phyloP scores from a whole-genome alignment of 2,797 vertebrate genomes.

The Propithecus perrieri region DNA sequence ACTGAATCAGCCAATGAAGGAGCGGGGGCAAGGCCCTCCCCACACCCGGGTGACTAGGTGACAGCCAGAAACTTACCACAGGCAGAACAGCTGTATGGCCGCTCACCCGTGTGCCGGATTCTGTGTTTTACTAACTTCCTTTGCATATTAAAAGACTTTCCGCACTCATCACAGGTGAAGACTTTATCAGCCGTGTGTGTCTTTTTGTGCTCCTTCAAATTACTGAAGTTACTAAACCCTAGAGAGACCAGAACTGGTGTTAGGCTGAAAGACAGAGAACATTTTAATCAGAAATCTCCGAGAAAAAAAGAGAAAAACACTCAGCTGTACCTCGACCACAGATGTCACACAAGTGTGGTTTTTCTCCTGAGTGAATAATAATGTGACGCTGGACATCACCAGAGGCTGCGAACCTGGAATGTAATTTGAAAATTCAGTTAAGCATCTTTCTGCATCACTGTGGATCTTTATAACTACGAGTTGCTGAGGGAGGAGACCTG shows the following conservation, averaged over 20 bases:
- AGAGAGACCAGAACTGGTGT: neutral
- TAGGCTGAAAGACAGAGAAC: neutral
- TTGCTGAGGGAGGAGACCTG: accelerated
- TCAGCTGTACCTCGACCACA: constrained; percentile 94
- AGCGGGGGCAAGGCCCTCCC: accelerated
- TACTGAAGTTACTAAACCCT: constrained; percentile 99
- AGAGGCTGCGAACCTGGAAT: constrained; percentile 94
- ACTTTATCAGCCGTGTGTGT: constrained; percentile 94
- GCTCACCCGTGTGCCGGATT: constrained; percentile 93
- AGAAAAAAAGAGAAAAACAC: neutral
- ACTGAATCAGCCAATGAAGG: accelerated
- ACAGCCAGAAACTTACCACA: constrained; percentile 88
- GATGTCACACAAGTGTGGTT: constrained; percentile 97
- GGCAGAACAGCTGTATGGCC: constrained; percentile 94
- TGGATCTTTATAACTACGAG: neutral
- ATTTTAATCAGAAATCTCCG: accelerated
- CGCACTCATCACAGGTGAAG: constrained; percentile 97
- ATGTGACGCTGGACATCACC: constrained; percentile 98
- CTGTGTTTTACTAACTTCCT: constrained; percentile 96
- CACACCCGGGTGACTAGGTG: accelerated
- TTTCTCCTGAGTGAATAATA: constrained; percentile 97
- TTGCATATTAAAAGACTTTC: constrained; percentile 98
- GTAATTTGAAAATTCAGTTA: neutral
- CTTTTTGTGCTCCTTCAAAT: constrained; percentile 98
- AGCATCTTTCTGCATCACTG: neutral